These are phyloP conservation scores for Megaceryle torquata DNA, from an alignment of 2,113 vertebrate genomes.

Conservation along the genomic window DNA sequence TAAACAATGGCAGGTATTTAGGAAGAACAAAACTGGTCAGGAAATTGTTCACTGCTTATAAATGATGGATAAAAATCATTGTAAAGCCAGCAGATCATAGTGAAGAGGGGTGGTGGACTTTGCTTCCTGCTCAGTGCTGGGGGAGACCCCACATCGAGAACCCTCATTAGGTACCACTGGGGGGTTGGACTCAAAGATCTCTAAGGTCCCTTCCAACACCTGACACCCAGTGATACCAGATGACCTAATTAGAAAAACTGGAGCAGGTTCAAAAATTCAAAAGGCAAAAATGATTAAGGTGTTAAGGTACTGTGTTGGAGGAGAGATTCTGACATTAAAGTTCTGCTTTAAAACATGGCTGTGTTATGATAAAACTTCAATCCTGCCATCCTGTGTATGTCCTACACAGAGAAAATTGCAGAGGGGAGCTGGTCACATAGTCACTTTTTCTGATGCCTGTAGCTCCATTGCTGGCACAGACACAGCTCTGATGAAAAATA, in stretches of 20 bases:
- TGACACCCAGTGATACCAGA: not conserved
- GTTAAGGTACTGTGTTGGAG: not conserved
- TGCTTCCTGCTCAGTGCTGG: not conserved
- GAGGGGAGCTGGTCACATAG: not conserved
- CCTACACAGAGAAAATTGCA: not conserved
- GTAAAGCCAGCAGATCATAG: not conserved
- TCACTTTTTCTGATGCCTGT: not conserved
- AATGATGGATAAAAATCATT: not conserved
- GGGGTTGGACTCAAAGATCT: no score
- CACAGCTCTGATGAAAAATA: not conserved
- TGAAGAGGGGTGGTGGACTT: not conserved
- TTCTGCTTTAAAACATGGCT: not conserved
- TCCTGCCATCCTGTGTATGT: not conserved
- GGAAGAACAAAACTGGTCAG: not conserved
- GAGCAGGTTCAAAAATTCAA: not conserved
- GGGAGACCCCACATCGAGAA: not conserved
- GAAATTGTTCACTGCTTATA: not conserved
- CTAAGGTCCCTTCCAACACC: no score
- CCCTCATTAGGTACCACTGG: not conserved
- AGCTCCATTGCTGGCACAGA: not conserved
- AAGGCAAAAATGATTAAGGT: not conserved
- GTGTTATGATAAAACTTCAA: not conserved
- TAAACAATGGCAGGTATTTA: not conserved
- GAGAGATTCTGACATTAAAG: not conserved
- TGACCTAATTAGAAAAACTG: not conserved